Percentiles rank a stretch among this genome's conserved stretches.
These are phyloP conservation scores for Drosophila nigromelanica DNA, from an alignment of 1,140 invertebrate species.

Conservation along the genomic window DNA sequence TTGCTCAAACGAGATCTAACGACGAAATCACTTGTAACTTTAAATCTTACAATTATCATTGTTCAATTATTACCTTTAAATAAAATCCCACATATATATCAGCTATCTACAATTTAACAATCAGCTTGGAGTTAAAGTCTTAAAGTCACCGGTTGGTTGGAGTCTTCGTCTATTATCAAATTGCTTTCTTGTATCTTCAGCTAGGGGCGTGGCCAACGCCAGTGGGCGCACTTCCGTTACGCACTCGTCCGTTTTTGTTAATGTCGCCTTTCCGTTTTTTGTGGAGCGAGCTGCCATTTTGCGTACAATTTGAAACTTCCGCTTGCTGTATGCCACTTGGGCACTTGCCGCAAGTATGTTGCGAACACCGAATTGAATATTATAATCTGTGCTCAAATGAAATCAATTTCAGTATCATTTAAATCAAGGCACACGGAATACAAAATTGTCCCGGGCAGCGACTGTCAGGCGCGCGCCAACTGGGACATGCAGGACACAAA, in stretches of 20 bases:
- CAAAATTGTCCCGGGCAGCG: conserved; percentile 31
- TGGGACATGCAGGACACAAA: conserved; percentile 64
- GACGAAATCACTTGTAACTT: too few species aligned
- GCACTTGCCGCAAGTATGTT: conserved; percentile 33
- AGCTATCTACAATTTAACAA: too few species aligned
- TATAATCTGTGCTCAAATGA: conserved; percentile 77
- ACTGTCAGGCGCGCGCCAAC: conserved; percentile 51
- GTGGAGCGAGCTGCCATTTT: conserved; percentile 56
- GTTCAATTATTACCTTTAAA: too few species aligned
- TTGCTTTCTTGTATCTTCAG: not conserved
- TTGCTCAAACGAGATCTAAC: too few species aligned
- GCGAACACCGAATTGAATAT: conserved; percentile 51
- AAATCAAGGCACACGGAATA: conserved; percentile 55
- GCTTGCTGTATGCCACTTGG: too few species aligned
- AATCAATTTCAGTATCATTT: conserved; percentile 80
- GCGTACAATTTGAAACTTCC: conserved; percentile 65
- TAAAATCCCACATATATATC: too few species aligned
- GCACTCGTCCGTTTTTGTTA: conserved; percentile 52
- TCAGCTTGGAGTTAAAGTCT: too few species aligned
- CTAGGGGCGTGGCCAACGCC: conserved; percentile 1
- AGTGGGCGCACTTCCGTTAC: conserved; percentile 53
- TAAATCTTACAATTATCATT: too few species aligned
- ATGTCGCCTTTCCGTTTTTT: conserved; percentile 41
- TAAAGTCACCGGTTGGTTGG: too few species aligned
- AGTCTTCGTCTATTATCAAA: too few species aligned